These are phyloP conservation scores for Catharus fuscescens DNA, from an alignment of 2,113 vertebrate genomes.

Conservation along the genomic window DNA sequence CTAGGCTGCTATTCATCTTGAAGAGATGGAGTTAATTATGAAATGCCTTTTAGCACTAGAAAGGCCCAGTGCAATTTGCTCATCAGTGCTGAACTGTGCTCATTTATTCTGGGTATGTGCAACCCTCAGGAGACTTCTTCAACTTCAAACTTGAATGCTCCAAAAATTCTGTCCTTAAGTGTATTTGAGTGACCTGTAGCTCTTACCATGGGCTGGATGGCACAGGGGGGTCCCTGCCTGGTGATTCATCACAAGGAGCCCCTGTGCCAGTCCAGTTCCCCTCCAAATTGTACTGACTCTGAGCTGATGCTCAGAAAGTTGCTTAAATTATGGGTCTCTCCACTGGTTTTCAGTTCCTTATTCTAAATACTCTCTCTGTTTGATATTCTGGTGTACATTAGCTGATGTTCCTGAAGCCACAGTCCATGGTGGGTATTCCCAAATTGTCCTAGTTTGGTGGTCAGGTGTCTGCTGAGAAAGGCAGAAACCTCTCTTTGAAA, in stretches of 20 bases:
- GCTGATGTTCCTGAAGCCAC: not conserved
- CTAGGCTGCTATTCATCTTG: not conserved
- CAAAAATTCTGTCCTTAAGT: not conserved
- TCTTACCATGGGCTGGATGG: fast-evolving
- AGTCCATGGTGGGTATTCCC: fast-evolving
- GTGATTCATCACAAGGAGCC: not conserved
- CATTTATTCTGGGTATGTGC: not conserved
- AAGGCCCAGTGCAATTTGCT: not conserved
- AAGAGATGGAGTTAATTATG: not conserved
- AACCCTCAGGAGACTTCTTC: not conserved
- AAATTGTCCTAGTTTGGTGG: not conserved
- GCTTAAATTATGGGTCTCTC: not conserved
- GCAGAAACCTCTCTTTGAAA: too few species aligned
- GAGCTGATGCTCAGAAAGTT: not conserved
- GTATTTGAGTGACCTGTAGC: not conserved
- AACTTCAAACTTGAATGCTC: not conserved
- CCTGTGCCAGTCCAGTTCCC: not conserved
- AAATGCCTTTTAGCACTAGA: not conserved
- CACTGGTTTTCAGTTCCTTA: not conserved
- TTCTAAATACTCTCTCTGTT: not conserved
- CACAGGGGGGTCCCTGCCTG: not conserved
- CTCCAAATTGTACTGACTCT: not conserved
- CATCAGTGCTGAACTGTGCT: not conserved
- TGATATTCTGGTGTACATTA: not conserved
- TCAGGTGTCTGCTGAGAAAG: too few species aligned